Evolutionary conservation across 2,113 vertebrate genomes (phyloP).

Genomic region (Rattus rattus): DNA sequence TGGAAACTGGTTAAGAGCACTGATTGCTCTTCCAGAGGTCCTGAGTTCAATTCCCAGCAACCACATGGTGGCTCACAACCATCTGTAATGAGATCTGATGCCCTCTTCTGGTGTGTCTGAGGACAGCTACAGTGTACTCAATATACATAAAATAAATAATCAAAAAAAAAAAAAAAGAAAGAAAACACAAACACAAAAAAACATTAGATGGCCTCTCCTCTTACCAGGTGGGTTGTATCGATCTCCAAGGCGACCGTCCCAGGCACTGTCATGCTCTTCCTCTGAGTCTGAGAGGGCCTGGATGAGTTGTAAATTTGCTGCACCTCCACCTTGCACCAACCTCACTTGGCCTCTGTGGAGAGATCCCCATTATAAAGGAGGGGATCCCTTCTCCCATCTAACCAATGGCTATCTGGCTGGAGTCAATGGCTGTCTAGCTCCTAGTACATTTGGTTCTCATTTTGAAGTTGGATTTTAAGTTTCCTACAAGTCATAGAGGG

Average conservation of each 20-base stretch:
- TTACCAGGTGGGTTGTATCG: conserved; percentile 95
- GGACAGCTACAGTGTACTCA: too few species aligned
- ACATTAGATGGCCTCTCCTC: not conserved
- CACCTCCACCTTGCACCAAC: conserved; percentile 93
- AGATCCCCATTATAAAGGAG: conserved; percentile 70
- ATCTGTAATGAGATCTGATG: too few species aligned
- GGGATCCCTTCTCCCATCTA: conserved; percentile 37
- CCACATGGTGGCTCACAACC: too few species aligned
- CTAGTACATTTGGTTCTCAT: not conserved
- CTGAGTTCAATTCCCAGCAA: too few species aligned
- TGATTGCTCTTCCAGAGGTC: too few species aligned
- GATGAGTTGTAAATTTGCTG: conserved; percentile 93
- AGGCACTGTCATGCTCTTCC: conserved; percentile 94
- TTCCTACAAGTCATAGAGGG: not conserved
- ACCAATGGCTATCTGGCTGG: conserved; percentile 1
- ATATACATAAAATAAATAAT: too few species aligned
- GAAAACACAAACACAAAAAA: too few species aligned
- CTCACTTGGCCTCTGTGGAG: conserved; percentile 92
- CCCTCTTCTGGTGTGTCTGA: too few species aligned
- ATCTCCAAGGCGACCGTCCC: conserved; percentile 93
- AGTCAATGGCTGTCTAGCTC: not conserved
- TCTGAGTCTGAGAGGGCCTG: conserved; percentile 94
- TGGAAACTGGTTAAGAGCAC: too few species aligned
- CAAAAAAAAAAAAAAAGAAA: too few species aligned
- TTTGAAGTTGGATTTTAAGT: not conserved